Percentiles rank a stretch among this genome's conserved stretches.
Evolutionary conservation across 2,797 vertebrate species (phyloP).

Genomic region (Petrocephalus sullivani): DNA sequence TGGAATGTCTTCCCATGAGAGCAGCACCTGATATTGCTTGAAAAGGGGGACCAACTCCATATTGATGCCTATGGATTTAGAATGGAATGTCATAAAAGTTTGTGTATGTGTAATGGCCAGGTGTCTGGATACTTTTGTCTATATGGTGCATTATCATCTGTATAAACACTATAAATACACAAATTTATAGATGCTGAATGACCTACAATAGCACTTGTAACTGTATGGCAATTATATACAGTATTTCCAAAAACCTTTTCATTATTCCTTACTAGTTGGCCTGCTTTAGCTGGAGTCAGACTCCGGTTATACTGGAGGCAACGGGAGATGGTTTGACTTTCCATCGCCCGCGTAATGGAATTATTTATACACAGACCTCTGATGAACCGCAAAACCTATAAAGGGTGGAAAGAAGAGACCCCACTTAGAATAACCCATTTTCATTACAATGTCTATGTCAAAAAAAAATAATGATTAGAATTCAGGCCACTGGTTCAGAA

Average conservation of each 20-base stretch:
- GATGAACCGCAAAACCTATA: background rate
- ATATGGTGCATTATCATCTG: background rate
- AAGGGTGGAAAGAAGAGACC: background rate
- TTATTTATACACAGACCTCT: background rate
- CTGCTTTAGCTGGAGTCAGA: background rate
- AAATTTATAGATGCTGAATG: background rate
- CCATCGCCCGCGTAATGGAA: background rate
- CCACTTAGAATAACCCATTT: background rate
- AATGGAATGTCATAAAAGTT: background rate
- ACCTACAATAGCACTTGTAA: background rate
- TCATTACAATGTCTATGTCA: background rate
- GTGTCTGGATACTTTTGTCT: background rate
- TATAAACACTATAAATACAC: background rate
- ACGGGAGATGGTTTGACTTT: background rate
- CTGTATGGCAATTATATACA: background rate
- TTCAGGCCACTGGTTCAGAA: slow-evolving; percentile 10
- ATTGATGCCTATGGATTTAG: background rate
- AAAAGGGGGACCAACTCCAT: background rate
- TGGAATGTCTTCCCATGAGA: background rate
- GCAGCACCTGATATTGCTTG: background rate
- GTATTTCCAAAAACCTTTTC: background rate
- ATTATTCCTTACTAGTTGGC: background rate
- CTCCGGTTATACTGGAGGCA: background rate
- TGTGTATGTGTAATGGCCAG: background rate
- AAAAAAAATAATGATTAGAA: slow-evolving; percentile 8